A percentile compares a stretch with the other conserved stretches of the same genome.
Conservation (phyloP, 1,140 invertebrate genomes). For the Drosophila ananassae region DNA sequence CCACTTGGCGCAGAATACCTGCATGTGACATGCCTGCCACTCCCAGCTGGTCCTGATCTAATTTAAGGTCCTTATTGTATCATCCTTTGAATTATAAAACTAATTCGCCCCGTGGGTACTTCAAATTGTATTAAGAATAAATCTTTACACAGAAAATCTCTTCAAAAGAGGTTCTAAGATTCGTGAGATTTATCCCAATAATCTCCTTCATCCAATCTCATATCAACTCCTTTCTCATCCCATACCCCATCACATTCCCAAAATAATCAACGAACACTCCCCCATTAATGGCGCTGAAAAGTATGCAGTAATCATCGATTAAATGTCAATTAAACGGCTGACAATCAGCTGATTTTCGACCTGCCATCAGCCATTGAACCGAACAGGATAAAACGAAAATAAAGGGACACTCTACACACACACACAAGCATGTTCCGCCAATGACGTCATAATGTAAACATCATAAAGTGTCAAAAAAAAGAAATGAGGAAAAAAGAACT, state of each 20-base stretch:
- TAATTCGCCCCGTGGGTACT: background rate
- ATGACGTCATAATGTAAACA: conserved; percentile 81
- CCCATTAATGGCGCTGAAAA: conserved; percentile 29
- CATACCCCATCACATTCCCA: background rate
- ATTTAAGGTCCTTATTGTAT: background rate
- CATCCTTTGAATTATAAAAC: background rate
- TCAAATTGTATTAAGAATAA: background rate
- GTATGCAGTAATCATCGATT: conserved; percentile 55
- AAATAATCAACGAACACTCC: conserved; percentile 8
- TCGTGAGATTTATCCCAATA: no score
- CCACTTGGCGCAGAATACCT: conserved; percentile 49
- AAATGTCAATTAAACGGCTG: conserved; percentile 60
- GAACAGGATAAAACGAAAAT: conserved; percentile 33
- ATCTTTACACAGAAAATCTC: no score
- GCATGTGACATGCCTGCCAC: conserved; percentile 30
- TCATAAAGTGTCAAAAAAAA: conserved; percentile 76
- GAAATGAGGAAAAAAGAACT: conserved; percentile 30
- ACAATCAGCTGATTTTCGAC: conserved; percentile 73
- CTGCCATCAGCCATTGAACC: conserved; percentile 28
- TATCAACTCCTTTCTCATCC: background rate
- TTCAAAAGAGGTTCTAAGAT: no score
- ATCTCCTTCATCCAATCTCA: no score
- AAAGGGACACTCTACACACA: conserved; percentile 34
- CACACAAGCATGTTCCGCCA: conserved; percentile 4
- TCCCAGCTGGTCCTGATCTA: background rate